Base-by-base conservation (phyloP, 2,113 vertebrate genomes). In the Eira barbara region DNA sequence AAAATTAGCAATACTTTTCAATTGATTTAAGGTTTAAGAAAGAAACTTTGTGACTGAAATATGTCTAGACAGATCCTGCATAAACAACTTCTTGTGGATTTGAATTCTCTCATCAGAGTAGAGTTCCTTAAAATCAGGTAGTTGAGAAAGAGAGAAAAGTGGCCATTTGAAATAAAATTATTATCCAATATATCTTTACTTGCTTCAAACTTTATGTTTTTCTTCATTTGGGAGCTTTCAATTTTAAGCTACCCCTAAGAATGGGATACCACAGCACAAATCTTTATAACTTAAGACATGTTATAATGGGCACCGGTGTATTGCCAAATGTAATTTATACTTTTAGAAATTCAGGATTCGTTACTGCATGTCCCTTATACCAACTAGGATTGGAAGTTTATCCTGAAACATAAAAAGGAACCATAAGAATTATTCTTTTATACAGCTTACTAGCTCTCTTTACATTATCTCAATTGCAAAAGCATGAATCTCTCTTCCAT, bases 401-500 rank as follows among this genome's bases (percentile, higher is more conserved):
- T 69, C 65, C 82, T 29, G 69, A 85, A 90, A 83, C 49, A 76
- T 52, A 63, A 80, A 87, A 91, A 85, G 18, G 36, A 85, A 81
- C 7, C 10, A 0, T 49, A 76, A 91, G 52, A 96, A 36, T 57
- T 63, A 11, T 69, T 97, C 87, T 81, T 88, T 76, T 2, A 59
- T 59, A 39, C 69, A 93, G 78, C 95, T 98, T 97, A 96, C 95
- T 85, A 81, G 18, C 55, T 97, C 89, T 93, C 97, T 97, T 95
- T 84, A 96, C 97, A 97, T 97, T 96, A 98, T 97, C 89, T 98
- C 90, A 94, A 96, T 52, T 67, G 97, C 93, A 97, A 94, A 94
- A 96, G 87, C 84, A 96, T 89, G 92, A 73, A 63, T 45, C 71
- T 96, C 89, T 97, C 94, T 97, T 97, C 95, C 89, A 89, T 91